These are phyloP conservation scores for Agrilus mali DNA, from an alignment of 2,888 invertebrate species.

Conservation along the genomic window DNA sequence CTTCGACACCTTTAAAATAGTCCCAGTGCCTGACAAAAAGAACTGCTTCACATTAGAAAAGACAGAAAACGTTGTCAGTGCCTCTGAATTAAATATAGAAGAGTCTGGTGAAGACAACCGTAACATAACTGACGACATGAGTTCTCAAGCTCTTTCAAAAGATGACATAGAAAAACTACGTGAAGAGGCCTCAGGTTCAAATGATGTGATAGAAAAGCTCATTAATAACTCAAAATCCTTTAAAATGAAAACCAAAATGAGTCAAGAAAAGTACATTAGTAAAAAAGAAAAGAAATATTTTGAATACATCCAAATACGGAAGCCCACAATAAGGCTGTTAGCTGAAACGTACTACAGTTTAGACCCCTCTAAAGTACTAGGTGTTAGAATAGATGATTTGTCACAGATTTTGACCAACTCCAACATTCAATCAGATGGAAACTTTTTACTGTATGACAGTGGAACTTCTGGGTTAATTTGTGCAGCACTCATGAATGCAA, in stretches of 20 bases:
- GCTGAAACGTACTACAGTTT: conserved; percentile 74
- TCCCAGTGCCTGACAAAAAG: conserved; percentile 42
- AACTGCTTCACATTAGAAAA: conserved; percentile 40
- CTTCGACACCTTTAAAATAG: conserved; percentile 65
- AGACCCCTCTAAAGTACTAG: conserved; percentile 61
- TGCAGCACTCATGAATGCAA: conserved; percentile 69
- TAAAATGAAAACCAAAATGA: conserved; percentile 77
- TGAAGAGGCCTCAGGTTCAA: conserved; percentile 62
- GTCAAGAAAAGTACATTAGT: conserved; percentile 86
- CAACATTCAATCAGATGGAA: conserved; percentile 67
- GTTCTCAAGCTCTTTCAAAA: conserved; percentile 70
- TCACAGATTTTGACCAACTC: conserved; percentile 76
- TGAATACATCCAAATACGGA: conserved; percentile 65
- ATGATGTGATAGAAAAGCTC: conserved; percentile 73
- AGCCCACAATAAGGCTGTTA: conserved; percentile 70
- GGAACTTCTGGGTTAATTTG: conserved; percentile 76
- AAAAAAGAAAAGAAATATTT: conserved; percentile 93
- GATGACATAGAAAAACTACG: conserved; percentile 73
- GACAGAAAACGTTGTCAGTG: conserved; percentile 43
- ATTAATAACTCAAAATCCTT: conserved; percentile 89
- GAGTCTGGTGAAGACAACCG: conserved; percentile 72
- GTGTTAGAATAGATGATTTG: conserved; percentile 74
- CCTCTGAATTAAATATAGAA: conserved; percentile 47
- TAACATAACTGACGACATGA: conserved; percentile 63
- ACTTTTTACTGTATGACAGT: conserved; percentile 75